These are phyloP conservation scores for Rhogogaster chlorosoma DNA, from an alignment of 2,888 invertebrate species.

Conservation along the genomic window DNA sequence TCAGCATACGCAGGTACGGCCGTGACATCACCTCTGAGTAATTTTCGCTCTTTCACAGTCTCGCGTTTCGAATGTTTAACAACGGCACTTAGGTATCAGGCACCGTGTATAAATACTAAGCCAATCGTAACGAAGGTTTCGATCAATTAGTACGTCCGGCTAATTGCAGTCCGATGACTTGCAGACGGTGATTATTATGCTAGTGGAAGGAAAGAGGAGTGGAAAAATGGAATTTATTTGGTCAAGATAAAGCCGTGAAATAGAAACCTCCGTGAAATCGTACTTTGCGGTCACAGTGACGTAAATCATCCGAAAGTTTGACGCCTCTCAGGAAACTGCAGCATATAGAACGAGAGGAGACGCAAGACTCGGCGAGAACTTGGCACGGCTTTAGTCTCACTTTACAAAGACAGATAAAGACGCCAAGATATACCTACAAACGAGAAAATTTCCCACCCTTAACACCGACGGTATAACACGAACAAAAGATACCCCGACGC, in stretches of 20 bases:
- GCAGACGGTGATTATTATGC: neutral
- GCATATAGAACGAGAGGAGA: neutral
- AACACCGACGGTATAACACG: neutral
- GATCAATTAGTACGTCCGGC: neutral
- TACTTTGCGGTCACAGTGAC: neutral
- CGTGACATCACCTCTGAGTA: constrained; percentile 6
- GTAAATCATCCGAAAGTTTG: constrained; percentile 5
- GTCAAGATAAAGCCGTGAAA: neutral
- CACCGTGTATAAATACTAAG: constrained; percentile 6
- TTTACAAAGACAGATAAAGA: constrained; percentile 11
- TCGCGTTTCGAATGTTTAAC: neutral
- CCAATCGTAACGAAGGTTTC: neutral
- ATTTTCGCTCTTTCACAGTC: neutral
- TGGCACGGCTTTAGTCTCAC: neutral
- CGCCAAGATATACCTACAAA: neutral
- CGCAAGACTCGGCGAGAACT: neutral
- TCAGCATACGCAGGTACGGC: neutral
- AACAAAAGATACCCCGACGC: neutral
- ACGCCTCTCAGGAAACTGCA: neutral
- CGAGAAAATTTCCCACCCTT: constrained; percentile 21
- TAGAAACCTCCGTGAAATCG: constrained; percentile 27
- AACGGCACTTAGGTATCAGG: neutral
- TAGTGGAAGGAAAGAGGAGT: neutral
- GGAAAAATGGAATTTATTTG: neutral
- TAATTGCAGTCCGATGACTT: constrained; percentile 1